A percentile compares a stretch with the other conserved stretches of the same genome.
Conservation (phyloP, 2,113 vertebrate species). For the Prionailurus viverrinus region DNA sequence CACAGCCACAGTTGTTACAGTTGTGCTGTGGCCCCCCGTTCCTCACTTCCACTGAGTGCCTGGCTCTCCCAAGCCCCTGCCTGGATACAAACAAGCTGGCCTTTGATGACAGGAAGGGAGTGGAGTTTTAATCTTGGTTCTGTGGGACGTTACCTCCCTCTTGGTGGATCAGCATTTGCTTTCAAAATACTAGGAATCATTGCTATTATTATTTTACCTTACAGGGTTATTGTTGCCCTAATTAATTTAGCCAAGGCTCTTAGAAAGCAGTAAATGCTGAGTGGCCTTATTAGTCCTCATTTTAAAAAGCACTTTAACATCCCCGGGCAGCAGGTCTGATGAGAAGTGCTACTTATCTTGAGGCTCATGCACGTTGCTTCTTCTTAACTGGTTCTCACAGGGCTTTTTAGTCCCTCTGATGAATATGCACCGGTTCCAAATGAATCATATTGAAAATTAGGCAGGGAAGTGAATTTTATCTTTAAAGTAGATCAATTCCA, state of each 20-base stretch:
- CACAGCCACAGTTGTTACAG: neutral
- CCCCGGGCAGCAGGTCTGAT: constrained; percentile 47
- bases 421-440: constrained; percentile 28
- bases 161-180: constrained; percentile 60
- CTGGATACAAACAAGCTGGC: constrained; percentile 62
- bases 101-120: constrained; percentile 75
- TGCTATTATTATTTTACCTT: constrained; percentile 46
- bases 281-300: constrained; percentile 41
- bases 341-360: constrained; percentile 51
- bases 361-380: neutral
- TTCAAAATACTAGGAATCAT: constrained; percentile 62
- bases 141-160: constrained; percentile 39
- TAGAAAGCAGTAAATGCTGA: constrained; percentile 50
- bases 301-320: constrained; percentile 62
- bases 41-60: neutral
- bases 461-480: constrained; percentile 23
- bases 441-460: constrained; percentile 11
- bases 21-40: neutral
- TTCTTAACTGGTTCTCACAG: neutral
- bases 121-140: constrained; percentile 69
- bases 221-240: constrained; percentile 32
- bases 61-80: constrained; percentile 44
- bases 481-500: constrained; percentile 1
- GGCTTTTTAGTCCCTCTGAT: neutral
- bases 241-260: constrained; percentile 67